Evolutionary conservation across 2,113 vertebrate genomes (phyloP), one percentile per base, ranked within the genome.

Genomic region (Hyla sarda): DNA sequence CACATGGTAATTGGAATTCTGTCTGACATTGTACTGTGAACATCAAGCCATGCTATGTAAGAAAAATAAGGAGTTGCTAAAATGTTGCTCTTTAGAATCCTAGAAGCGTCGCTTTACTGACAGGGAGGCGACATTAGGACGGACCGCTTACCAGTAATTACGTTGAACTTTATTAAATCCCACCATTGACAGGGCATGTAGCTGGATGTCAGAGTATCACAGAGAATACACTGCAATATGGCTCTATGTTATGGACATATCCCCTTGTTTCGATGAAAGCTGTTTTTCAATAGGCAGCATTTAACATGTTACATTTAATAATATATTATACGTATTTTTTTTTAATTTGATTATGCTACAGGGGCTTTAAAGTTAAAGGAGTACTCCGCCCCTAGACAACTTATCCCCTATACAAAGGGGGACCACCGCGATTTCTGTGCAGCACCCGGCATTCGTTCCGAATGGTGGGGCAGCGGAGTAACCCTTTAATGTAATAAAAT

Each of bases 1-100:
- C 41, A 32, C 54, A 50, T 84, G 14, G 82, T 73, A 74, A 74
- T 73, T 37, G 71, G 82, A 83, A 83, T 75, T 52, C 52, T 41
- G 6, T 16, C 21, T 47, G 82, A 56, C 82, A 60, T 56, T 56
- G n/a, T 41, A 54, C 69, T 19, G 69, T 41, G 45, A 83, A 60
- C 50, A 73, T 54, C 52, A 74, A 83, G 69, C 77, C 25, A 45
- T 45, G 77, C 77, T 3, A 13, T 45, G 32, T 25, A 80, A 56
- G n/a, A 80, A 65, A 81, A 62, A 47, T 28, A 34, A 48, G 21
- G n/a, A 47, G 13, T 81, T 81, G 37, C 56, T 62, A 65, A 62
- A 81, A 62, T 65, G 58, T 14, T 47, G 34, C 58, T 62, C 34
- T 45, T 16, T 41, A 47, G 25, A 65, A 28, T 62, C 5, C 34